Evolutionary conservation across 2,888 invertebrate species (phyloP).

Genomic region (Cataglyphis livida): DNA sequence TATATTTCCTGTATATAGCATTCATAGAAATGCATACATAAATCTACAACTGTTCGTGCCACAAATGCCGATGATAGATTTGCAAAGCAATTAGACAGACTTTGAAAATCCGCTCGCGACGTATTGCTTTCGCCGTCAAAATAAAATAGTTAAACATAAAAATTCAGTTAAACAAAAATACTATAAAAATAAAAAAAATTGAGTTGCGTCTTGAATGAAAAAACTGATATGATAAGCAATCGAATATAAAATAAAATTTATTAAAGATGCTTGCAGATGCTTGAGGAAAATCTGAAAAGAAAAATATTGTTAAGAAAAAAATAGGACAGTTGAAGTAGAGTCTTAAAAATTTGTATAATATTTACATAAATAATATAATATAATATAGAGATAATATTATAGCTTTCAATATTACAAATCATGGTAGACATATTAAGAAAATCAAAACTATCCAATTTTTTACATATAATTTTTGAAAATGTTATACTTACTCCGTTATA

Average conservation of each 20-base stretch:
- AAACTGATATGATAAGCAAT: not conserved
- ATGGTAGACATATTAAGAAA: not conserved
- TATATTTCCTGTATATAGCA: slow-evolving; percentile 20
- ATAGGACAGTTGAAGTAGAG: no score
- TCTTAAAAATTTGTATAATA: not conserved
- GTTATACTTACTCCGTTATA: not conserved
- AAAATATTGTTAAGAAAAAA: no score
- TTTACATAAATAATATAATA: not conserved
- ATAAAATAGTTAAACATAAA: not conserved
- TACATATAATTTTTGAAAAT: not conserved
- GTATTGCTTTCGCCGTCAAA: not conserved
- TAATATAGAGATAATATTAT: not conserved
- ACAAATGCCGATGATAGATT: slow-evolving; percentile 11
- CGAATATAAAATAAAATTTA: not conserved
- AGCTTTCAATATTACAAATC: not conserved
- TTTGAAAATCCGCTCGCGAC: not conserved
- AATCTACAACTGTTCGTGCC: slow-evolving; percentile 33
- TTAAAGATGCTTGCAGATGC: not conserved
- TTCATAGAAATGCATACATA: slow-evolving; percentile 28
- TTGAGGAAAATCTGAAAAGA: no score
- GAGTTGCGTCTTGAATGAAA: not conserved
- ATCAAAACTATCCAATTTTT: not conserved
- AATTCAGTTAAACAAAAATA: not conserved
- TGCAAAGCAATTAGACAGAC: slow-evolving; percentile 8
- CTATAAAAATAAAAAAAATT: not conserved